Evolutionary conservation across 1,140 invertebrate species (phyloP).

Genomic region (Atta cephalotes): DNA sequence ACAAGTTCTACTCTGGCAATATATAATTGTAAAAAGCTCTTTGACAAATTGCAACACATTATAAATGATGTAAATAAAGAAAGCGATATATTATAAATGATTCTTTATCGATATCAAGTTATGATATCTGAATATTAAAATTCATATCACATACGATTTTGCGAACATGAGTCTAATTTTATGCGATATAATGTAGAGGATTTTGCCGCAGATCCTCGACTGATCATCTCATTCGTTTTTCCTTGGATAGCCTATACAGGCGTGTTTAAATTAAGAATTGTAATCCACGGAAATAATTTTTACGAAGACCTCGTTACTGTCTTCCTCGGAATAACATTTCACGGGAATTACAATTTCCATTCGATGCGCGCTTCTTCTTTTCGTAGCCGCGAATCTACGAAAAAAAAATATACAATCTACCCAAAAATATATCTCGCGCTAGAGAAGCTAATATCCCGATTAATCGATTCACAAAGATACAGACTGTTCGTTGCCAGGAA

Average conservation of each 20-base stretch:
- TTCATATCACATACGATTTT: neutral
- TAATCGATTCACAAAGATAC: constrained; percentile 38
- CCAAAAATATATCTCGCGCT: constrained; percentile 52
- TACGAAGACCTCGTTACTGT: constrained; percentile 31
- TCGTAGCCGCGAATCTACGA: neutral
- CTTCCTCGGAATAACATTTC: constrained; percentile 28
- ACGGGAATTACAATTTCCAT: constrained; percentile 29
- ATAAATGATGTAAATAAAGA: neutral
- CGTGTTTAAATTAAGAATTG: constrained; percentile 27
- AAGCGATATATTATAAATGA: neutral
- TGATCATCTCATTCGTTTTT: neutral
- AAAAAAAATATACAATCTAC: constrained; percentile 27
- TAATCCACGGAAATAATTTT: constrained; percentile 18
- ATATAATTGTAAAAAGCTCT: neutral
- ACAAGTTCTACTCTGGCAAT: neutral
- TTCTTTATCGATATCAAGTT: neutral
- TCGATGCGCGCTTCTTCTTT: neutral
- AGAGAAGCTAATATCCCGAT: constrained; percentile 3
- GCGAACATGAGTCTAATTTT: neutral
- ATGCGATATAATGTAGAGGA: neutral
- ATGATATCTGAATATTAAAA: neutral
- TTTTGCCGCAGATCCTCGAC: neutral
- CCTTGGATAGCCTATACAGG: neutral
- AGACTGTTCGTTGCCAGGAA: constrained; percentile 8
- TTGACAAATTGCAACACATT: neutral